These are phyloP conservation scores for Nomada fabriciana DNA, from an alignment of 2,888 invertebrate species.

Conservation along the genomic window DNA sequence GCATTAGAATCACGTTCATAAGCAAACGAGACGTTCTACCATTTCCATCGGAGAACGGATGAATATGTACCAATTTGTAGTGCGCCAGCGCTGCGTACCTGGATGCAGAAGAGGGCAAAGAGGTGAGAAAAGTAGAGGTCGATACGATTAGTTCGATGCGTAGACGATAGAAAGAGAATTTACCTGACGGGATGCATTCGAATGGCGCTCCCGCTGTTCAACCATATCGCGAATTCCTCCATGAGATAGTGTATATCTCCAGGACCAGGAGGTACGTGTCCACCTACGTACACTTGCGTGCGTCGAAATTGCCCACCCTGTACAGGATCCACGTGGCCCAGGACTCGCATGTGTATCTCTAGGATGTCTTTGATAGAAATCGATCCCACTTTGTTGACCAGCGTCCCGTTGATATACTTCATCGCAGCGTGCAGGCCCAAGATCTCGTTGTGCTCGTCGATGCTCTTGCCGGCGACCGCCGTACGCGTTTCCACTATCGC, in stretches of 20 bases:
- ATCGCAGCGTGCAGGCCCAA: slow-evolving; percentile 97
- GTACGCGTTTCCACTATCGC: slow-evolving; percentile 96
- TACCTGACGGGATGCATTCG: slow-evolving; percentile 94
- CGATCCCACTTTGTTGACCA: slow-evolving; percentile 91
- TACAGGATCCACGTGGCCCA: slow-evolving; percentile 97
- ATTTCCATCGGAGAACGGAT: slow-evolving; percentile 98
- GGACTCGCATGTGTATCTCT: slow-evolving; percentile 95
- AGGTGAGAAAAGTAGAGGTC: neutral
- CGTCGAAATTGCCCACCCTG: slow-evolving; percentile 95
- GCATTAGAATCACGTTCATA: slow-evolving; percentile 98
- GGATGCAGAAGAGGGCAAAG: neutral
- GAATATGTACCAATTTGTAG: slow-evolving; percentile 98
- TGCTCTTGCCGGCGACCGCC: slow-evolving; percentile 95
- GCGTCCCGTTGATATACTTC: slow-evolving; percentile 94
- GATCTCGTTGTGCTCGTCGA: slow-evolving; percentile 98
- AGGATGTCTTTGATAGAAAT: slow-evolving; percentile 94
- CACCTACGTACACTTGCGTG: slow-evolving; percentile 97
- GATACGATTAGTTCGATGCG: accelerated
- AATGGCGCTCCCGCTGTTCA: slow-evolving; percentile 94
- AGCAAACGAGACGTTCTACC: slow-evolving; percentile 97
- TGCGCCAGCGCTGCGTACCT: slow-evolving; percentile 98
- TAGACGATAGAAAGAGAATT: neutral
- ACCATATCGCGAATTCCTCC: slow-evolving; percentile 95
- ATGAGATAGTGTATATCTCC: slow-evolving; percentile 92
- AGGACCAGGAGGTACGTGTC: slow-evolving; percentile 96